Evolutionary conservation across 2,113 vertebrate species (phyloP), one percentile per base, ranked within the genome.

Genomic region (Herpailurus yagouaroundi): DNA sequence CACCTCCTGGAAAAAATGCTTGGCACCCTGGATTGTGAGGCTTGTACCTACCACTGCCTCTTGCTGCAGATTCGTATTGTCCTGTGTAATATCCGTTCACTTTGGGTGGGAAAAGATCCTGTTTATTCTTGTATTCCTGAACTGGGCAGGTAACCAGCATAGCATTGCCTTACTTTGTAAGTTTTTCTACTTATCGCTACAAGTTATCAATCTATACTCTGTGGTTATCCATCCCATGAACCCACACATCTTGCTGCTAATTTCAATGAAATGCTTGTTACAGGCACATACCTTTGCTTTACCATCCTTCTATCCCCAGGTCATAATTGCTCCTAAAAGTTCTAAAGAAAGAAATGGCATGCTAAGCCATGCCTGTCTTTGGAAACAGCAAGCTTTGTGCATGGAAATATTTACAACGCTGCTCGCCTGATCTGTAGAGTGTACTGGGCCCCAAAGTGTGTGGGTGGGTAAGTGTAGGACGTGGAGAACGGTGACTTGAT

Each of bases 281-380:
- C 1, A 73, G 83, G 79, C 91, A 92, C 89, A 64, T 52, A 33
- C 86, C 66, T 97, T 95, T 73, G 36, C 73, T 91, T 86, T 87
- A 68, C 85, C 85, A 12, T 66, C 82, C 90, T 79, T 97, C 33
- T 96, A n/a, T 84, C 95, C 92, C 90, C 85, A 45, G 97, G 97
- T 92, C 73, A 77, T 86, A 90, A 94, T 80, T 97, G 79, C 89
- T 66, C 68, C 92, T 81, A 48, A 96, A 97, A 73, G 29, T 79
- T 94, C 84, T 90, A 90, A 82, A 97, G 87, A 91, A 96, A 92
- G 79, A 92, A 89, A 85, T 21, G 41, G 71, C 94, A 74, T 97
- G 98, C 97, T 88, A 96, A 92, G 95, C 97, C 98, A 97, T 96
- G 95, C 94, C 95, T 96, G 90, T 69, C 71, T 97, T 96, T 96